phyloP scores from a whole-genome alignment of 2,113 vertebrate genomes.

The Eulemur rufifrons region DNA sequence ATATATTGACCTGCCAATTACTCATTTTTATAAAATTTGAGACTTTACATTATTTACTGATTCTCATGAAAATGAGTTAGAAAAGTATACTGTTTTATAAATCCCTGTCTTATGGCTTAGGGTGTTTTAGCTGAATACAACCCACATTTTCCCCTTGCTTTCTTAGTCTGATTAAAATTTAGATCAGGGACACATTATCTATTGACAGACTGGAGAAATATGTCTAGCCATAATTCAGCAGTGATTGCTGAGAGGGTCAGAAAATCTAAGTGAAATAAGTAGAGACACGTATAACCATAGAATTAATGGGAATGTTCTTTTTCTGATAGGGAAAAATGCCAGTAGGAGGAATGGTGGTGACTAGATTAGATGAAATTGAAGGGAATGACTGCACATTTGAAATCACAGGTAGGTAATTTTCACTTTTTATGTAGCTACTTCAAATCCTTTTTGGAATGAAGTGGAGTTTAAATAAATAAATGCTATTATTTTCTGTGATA shows the following conservation, averaged over 20 bases:
- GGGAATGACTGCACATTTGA: slow-evolving; percentile 91
- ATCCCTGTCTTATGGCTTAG: neutral
- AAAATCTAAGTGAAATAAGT: slow-evolving; percentile 27
- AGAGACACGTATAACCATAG: neutral
- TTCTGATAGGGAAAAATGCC: slow-evolving; percentile 90
- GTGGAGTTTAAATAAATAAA: slow-evolving; percentile 62
- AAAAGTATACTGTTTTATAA: slow-evolving; percentile 17
- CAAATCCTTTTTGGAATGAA: slow-evolving; percentile 54
- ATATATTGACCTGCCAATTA: neutral
- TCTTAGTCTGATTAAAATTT: slow-evolving; percentile 41
- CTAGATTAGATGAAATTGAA: slow-evolving; percentile 91
- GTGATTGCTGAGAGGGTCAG: slow-evolving; percentile 32
- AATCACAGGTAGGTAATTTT: slow-evolving; percentile 90
- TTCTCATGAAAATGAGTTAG: neutral
- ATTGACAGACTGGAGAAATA: neutral
- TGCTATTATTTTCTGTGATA: slow-evolving; percentile 54
- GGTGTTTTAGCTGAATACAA: slow-evolving; percentile 19
- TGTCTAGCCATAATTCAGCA: neutral
- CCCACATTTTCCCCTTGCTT: neutral
- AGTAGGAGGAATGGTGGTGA: slow-evolving; percentile 90
- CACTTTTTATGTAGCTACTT: slow-evolving; percentile 48
- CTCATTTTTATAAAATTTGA: slow-evolving; percentile 10
- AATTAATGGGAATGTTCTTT: slow-evolving; percentile 60
- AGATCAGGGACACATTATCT: neutral
- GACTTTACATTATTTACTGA: neutral